These are phyloP conservation scores for Chironomus tentans DNA, from an alignment of 2,888 invertebrate species.

Conservation along the genomic window DNA sequence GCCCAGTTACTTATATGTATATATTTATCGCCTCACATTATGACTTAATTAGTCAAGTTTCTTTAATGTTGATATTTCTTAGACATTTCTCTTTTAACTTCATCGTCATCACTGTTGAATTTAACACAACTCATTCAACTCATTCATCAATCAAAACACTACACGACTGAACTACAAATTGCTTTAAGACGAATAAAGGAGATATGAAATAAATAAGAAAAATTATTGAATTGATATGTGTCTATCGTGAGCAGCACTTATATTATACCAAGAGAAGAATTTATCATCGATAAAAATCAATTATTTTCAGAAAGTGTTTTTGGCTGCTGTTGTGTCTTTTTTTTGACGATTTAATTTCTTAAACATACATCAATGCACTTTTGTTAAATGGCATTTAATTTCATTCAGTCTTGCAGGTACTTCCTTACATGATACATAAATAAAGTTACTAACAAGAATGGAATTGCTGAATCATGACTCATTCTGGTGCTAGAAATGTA, in stretches of 20 bases:
- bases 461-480: not conserved
- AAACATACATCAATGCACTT: not conserved
- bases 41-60: slow-evolving; percentile 21
- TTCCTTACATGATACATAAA: not conserved
- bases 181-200: not conserved
- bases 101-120: not conserved
- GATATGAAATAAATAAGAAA: too few species aligned
- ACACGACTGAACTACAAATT: slow-evolving; percentile 1
- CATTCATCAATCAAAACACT: slow-evolving; percentile 24
- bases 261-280: not conserved
- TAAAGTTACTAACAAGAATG: not conserved
- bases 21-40: not conserved
- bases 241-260: not conserved
- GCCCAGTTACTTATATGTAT: slow-evolving; percentile 8
- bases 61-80: not conserved
- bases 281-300: not conserved
- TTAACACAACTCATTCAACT: slow-evolving; percentile 5
- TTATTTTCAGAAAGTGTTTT: not conserved
- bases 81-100: slow-evolving; percentile 1
- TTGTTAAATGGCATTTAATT: not conserved
- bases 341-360: not conserved
- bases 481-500: not conserved
- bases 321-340: too few species aligned
- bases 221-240: not conserved
- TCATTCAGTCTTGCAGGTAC: not conserved